Evolutionary conservation across 2,888 invertebrate genomes (phyloP).

Genomic region (Dichetophora obliterata): DNA sequence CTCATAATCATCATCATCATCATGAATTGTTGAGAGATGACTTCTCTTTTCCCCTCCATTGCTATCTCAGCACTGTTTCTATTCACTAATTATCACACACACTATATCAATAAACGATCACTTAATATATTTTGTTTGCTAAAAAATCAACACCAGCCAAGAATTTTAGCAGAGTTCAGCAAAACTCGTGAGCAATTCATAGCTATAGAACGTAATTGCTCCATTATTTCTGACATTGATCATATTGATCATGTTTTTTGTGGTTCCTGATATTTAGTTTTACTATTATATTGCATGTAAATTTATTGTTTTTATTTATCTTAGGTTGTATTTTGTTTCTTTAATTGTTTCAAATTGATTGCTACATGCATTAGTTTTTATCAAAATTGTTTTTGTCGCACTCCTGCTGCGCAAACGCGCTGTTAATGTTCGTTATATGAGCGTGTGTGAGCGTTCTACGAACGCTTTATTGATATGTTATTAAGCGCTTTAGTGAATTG

Average conservation of each 20-base stretch:
- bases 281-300: not conserved
- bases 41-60: not conserved
- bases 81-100: not conserved
- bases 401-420: conserved; percentile 1
- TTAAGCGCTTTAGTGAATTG: conserved; percentile 9
- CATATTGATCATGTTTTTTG: not conserved
- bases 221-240: not conserved
- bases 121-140: not conserved
- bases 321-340: not conserved
- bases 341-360: not conserved
- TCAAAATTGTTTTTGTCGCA: conserved; percentile 2
- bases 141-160: not conserved
- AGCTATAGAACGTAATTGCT: not conserved
- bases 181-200: too few relatives aligned
- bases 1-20: conserved; percentile 10
- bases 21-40: not conserved
- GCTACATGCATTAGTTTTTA: not conserved
- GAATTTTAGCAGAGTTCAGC: too few relatives aligned
- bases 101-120: not conserved
- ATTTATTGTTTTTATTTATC: not conserved
- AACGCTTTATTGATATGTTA: conserved; percentile 18
- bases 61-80: not conserved
- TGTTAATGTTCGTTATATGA: not conserved
- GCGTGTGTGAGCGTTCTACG: not conserved
- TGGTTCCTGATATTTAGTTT: not conserved